Evolutionary conservation across 2,797 vertebrate genomes (phyloP).

Genomic region (Anniella stebbinsi): DNA sequence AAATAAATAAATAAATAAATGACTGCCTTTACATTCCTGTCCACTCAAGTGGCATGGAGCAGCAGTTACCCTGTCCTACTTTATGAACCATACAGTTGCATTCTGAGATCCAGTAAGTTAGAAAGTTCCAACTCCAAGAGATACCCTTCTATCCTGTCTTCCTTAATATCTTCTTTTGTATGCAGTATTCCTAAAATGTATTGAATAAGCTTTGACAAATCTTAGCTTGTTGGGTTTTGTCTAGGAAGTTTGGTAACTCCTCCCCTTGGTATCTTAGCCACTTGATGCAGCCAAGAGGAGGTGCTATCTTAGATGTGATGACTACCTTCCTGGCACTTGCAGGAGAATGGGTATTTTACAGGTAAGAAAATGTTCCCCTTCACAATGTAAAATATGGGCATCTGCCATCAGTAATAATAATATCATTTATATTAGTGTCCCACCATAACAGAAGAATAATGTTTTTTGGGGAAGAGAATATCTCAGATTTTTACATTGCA

Average conservation of each 20-base stretch:
- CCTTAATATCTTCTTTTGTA: background rate
- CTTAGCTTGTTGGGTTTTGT: background rate
- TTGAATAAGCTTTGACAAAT: background rate
- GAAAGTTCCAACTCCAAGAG: background rate
- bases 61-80: background rate
- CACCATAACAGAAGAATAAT: background rate
- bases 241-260: background rate
- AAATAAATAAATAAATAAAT: too few species aligned
- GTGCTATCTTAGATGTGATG: background rate
- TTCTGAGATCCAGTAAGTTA: background rate
- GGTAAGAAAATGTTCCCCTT: background rate
- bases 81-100: background rate
- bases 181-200: background rate
- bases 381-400: too few species aligned
- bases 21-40: background rate
- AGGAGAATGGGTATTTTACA: background rate
- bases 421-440: background rate
- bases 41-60: background rate
- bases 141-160: background rate
- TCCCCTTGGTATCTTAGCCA: background rate
- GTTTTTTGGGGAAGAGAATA: background rate
- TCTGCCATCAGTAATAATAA: too few species aligned
- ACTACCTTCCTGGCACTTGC: background rate
- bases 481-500: background rate
- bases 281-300: background rate